These are phyloP conservation scores for Porites australiensis DNA, from an alignment of 64 coral and sea anemone species.

Conservation along the genomic window DNA sequence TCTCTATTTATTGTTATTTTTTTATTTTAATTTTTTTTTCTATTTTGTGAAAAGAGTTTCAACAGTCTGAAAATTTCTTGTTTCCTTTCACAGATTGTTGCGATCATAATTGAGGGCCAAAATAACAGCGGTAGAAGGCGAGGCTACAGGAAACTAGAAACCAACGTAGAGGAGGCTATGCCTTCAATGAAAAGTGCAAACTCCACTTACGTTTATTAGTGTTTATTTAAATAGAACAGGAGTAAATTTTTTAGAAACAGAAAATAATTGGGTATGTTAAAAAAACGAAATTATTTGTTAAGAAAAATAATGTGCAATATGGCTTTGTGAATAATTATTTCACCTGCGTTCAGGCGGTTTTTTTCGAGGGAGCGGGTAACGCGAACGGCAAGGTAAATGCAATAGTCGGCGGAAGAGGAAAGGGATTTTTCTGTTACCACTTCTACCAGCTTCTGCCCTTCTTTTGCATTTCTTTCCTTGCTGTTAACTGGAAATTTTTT, in stretches of 20 bases:
- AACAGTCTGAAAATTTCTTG: neutral
- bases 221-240: neutral
- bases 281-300: neutral
- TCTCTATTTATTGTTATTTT: too few relatives aligned
- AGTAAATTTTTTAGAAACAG: neutral
- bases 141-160: conserved; percentile 84
- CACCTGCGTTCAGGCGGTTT: too few relatives aligned
- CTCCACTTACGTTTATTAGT: conserved; percentile 78
- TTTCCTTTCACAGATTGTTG: conserved; percentile 65
- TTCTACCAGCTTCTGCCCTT: too few relatives aligned
- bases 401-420: too few relatives aligned
- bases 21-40: too few relatives aligned
- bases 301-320: neutral
- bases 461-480: too few relatives aligned
- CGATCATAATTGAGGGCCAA: conserved; percentile 82
- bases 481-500: too few relatives aligned
- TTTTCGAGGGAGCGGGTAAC: too few relatives aligned
- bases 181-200: conserved; percentile 87
- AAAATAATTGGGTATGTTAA: neutral
- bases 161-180: conserved; percentile 93
- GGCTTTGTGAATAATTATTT: neutral
- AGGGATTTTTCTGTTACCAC: too few relatives aligned
- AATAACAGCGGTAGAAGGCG: conserved; percentile 29
- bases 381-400: too few relatives aligned
- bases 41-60: too few relatives aligned